Evolutionary conservation across 1,140 invertebrate species (phyloP).

Genomic region (Drosophila athabasca): DNA sequence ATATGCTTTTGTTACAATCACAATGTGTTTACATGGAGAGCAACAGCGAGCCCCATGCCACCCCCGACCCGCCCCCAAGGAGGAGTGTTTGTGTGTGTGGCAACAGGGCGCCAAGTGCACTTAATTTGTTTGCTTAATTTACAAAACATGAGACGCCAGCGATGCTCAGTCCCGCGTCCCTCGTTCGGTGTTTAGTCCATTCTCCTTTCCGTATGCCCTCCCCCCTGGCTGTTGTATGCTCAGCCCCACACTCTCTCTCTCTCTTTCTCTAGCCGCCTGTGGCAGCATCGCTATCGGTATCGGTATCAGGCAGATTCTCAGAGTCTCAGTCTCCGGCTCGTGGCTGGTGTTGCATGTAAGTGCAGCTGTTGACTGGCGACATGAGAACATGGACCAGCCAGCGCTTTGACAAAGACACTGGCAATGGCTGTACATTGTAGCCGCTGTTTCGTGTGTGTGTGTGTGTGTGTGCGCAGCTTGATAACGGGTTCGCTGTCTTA

Average conservation of each 20-base stretch:
- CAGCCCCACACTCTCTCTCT: constrained; percentile 10
- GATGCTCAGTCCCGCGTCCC: constrained; percentile 7
- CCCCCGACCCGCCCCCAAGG: no score
- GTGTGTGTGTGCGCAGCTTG: constrained; percentile 27
- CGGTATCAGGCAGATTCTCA: not conserved
- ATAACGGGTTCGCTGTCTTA: constrained; percentile 50
- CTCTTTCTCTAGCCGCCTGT: constrained; percentile 12
- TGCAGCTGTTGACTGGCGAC: constrained; percentile 46
- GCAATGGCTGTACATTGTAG: not conserved
- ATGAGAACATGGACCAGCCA: constrained; percentile 46
- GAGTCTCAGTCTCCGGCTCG: not conserved
- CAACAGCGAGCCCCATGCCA: constrained; percentile 41
- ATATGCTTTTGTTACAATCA: constrained; percentile 76
- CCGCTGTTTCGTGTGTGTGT: not conserved
- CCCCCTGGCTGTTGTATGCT: constrained; percentile 16
- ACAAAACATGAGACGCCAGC: constrained; percentile 73
- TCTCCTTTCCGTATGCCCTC: not conserved
- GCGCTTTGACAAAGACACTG: constrained; percentile 21
- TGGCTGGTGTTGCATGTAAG: constrained; percentile 42
- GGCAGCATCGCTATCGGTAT: constrained; percentile 38
- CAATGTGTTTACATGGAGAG: constrained; percentile 76
- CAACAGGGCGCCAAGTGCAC: constrained; percentile 74
- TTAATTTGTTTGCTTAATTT: constrained; percentile 83
- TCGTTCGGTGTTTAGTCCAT: constrained; percentile 9
- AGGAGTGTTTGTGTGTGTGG: constrained; percentile 13